Evolutionary conservation across 2,797 vertebrate species (phyloP).

Genomic region (Danio aesculapii): DNA sequence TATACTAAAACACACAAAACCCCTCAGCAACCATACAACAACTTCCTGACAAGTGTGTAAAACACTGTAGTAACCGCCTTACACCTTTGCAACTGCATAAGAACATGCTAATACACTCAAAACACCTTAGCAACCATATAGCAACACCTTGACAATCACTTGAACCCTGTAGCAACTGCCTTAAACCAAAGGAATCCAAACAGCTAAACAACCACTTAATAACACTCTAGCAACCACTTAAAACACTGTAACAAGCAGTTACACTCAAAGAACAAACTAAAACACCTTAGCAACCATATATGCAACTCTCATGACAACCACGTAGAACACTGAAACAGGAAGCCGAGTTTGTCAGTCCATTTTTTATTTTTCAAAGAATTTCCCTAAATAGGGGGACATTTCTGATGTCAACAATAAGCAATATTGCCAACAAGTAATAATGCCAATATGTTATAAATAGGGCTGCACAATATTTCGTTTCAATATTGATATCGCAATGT

Average conservation of each 20-base stretch:
- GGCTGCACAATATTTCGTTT: too few relatives aligned
- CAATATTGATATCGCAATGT: too few relatives aligned
- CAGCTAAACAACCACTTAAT: background rate
- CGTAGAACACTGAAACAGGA: background rate
- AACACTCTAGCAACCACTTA: background rate
- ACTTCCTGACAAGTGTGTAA: background rate
- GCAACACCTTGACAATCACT: too few relatives aligned
- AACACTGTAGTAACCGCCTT: background rate
- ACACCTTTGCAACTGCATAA: background rate
- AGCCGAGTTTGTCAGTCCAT: too few relatives aligned
- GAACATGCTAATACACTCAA: background rate
- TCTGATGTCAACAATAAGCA: background rate
- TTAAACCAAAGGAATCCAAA: background rate
- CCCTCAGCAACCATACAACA: background rate
- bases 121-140: background rate
- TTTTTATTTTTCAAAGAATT: too few relatives aligned
- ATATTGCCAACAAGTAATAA: background rate
- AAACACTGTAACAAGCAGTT: background rate
- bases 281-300: background rate
- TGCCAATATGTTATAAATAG: background rate
- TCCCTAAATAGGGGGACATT: background rate
- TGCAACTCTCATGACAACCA: background rate
- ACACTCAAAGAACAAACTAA: background rate
- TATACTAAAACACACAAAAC: background rate
- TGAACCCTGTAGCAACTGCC: too few relatives aligned